phyloP scores from a whole-genome alignment of 2,797 vertebrate genomes.

The Heliangelus exortis region DNA sequence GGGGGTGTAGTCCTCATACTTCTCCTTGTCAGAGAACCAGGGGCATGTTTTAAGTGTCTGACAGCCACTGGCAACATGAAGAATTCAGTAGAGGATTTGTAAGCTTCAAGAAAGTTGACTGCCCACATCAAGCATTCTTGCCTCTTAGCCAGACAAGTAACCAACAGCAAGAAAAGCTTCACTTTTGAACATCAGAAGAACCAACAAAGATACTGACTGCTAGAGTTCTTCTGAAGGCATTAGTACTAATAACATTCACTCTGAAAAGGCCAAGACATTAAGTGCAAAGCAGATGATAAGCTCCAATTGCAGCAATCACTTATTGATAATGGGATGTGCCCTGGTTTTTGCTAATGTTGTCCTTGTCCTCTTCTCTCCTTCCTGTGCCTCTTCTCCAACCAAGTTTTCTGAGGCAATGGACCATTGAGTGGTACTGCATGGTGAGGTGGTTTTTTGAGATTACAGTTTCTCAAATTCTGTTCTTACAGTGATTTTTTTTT shows the following conservation, averaged over 20 bases:
- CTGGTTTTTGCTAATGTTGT: conserved; percentile 20
- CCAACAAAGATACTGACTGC: conserved; percentile 31
- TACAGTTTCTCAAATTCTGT: not conserved
- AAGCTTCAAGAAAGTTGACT: not conserved
- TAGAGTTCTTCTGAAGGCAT: conserved; percentile 41
- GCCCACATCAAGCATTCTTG: not conserved
- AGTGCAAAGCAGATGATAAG: conserved; percentile 61
- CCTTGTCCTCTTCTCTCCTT: not conserved
- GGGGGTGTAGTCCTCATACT: not conserved
- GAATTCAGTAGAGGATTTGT: not conserved
- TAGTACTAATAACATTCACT: conserved; percentile 61
- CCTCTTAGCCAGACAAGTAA: not conserved
- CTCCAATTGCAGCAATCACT: conserved; percentile 67
- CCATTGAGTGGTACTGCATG: not conserved
- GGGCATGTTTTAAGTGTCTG: not conserved
- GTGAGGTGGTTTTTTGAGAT: not conserved
- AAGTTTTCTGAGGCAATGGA: not conserved
- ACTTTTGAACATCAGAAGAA: not conserved
- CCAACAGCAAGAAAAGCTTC: not conserved
- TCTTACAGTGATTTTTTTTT: not conserved
- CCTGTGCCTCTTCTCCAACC: not conserved
- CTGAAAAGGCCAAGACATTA: conserved; percentile 52
- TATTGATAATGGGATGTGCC: conserved; percentile 28
- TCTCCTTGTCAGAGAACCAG: not conserved
- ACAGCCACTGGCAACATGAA: not conserved